Evolutionary conservation across 2,888 invertebrate genomes (phyloP).

Genomic region (Epinotia brunnichana): DNA sequence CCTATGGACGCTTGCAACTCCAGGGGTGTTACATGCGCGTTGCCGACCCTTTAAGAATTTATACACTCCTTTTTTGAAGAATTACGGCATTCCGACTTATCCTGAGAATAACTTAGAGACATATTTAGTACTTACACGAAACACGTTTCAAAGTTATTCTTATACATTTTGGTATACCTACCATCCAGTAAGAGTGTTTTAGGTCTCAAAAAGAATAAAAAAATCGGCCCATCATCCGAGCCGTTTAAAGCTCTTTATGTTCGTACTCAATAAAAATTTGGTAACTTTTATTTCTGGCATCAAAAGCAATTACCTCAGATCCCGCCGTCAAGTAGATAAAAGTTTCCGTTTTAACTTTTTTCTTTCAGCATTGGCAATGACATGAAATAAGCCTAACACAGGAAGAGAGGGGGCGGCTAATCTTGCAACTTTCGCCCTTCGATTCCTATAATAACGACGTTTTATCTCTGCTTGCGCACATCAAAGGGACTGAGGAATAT

Average conservation of each 20-base stretch:
- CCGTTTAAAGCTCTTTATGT: conserved; percentile 28
- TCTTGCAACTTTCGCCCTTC: conserved; percentile 51
- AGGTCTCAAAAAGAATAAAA: neutral
- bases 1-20: no score
- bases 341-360: conserved; percentile 47
- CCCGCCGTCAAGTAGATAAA: conserved; percentile 43
- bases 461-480: conserved; percentile 48
- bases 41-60: no score
- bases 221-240: conserved; percentile 7
- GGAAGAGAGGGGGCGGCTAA: conserved; percentile 48
- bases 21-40: no score
- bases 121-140: neutral
- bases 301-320: conserved; percentile 40
- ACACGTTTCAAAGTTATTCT: neutral
- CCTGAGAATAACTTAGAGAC: neutral
- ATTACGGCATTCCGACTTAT: neutral
- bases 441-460: conserved; percentile 49
- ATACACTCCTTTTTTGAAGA: no score
- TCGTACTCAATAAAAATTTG: conserved; percentile 27
- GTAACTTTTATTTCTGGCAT: conserved; percentile 41
- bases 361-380: conserved; percentile 46
- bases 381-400: conserved; percentile 49
- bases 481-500: conserved; percentile 48
- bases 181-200: neutral
- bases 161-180: neutral